Evolutionary conservation across 2,888 invertebrate species (phyloP), one percentile per base, ranked within the genome.

Genomic region (Patella pellucida): DNA sequence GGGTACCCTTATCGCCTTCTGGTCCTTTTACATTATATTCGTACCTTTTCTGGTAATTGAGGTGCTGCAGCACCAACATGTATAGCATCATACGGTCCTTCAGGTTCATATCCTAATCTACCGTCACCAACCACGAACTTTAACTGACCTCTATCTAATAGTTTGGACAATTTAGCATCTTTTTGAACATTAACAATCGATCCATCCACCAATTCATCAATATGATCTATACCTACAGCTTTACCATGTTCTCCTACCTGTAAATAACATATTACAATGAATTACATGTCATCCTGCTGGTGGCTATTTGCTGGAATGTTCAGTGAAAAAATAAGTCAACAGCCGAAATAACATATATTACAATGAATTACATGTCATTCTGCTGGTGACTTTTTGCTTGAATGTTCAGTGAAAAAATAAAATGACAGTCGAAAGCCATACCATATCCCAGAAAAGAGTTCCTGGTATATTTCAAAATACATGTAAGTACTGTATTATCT

Each of bases 151-250:
- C 80, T 77, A n/a, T 89, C 87, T 72, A 91, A 56, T 71, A 90
- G 74, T 0, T 71, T 41, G 7, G 70, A 78, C 15, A 85, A 75
- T 5, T 79, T 73, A 4, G 83, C 76, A 75, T 89, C 86, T 79
- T 89, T 90, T 62, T 83, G 81, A 19, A 99, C 94, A 91, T 99
- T 99, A 81, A 93, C 92, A 52, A 92, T 92, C 14, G 97, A 95
- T 85, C 94, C 91, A 72, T 94, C 81, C 3, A 91, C 89, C 31
- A 91, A 84, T 51, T 90, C 88, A 54, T 87, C 85, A 50, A 91
- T 91, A 81, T 91, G 91, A 75, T 91, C 91, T 71, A 91, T 89
- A n/a, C 91, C 91, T 62, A 91, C 86, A 16, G 88, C 91, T 77
- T 84, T 85, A 5, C 91, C 91, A 11, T 76, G 79, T n/a, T 84